Conservation (phyloP, 37 sponge, comb jelly and placozoan genomes). For the Spongilla lacustris region DNA sequence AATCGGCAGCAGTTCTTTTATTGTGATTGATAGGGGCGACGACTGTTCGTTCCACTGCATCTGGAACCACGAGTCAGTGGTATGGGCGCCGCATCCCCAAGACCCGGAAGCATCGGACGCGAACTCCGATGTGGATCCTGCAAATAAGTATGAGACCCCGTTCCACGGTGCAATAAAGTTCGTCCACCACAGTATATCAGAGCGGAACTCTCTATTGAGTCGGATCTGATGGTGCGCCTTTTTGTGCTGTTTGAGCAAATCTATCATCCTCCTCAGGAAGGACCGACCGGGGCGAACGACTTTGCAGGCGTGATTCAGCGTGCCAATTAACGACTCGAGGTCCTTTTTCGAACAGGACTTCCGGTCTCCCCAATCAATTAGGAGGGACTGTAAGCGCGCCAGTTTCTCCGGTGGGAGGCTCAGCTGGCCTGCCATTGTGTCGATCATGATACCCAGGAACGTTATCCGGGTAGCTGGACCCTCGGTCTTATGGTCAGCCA, state of each 20-base stretch:
- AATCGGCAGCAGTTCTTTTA: slow-evolving; percentile 27
- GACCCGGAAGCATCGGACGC: slow-evolving; percentile 33
- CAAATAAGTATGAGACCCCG: not conserved
- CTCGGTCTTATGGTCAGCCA: slow-evolving; percentile 39
- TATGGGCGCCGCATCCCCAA: slow-evolving; percentile 23
- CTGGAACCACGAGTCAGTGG: slow-evolving; percentile 3
- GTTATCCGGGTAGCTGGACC: slow-evolving; percentile 29
- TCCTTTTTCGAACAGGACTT: slow-evolving; percentile 13
- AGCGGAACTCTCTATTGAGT: not conserved
- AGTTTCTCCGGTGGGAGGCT: slow-evolving; percentile 53
- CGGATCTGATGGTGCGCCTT: slow-evolving; percentile 4
- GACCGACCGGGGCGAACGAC: slow-evolving; percentile 27
- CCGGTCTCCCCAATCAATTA: slow-evolving; percentile 6
- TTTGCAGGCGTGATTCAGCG: slow-evolving; percentile 38
- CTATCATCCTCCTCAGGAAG: not conserved
- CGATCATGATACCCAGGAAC: slow-evolving; percentile 42
- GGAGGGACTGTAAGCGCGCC: not conserved
- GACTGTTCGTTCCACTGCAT: not conserved
- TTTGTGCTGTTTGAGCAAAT: no score
- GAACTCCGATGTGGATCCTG: not conserved
- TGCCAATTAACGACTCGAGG: slow-evolving; percentile 38
- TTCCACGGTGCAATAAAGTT: slow-evolving; percentile 21
- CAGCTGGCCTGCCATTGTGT: slow-evolving; percentile 1
- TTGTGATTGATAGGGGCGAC: not conserved
- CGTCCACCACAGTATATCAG: slow-evolving; percentile 35